phyloP scores from a whole-genome alignment of 2,797 vertebrate species.

The Sebastolobus altivelis region DNA sequence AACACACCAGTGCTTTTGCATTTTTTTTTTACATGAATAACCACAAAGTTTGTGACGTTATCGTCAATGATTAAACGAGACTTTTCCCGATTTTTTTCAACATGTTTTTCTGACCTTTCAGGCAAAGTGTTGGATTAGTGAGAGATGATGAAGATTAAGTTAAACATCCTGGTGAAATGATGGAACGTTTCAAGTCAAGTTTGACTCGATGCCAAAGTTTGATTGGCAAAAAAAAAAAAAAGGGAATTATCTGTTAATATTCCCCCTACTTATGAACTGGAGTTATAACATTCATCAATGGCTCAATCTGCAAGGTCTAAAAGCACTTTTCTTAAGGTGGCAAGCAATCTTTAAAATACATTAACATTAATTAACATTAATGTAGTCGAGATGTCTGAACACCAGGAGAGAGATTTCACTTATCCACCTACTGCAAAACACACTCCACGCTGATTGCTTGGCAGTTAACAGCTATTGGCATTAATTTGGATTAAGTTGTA shows the following conservation, averaged over 20 bases:
- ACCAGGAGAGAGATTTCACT: background rate
- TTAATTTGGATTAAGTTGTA: background rate
- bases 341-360: background rate
- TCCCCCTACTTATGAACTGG: background rate
- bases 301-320: background rate
- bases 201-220: background rate
- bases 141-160: constrained; percentile 15
- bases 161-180: constrained; percentile 1
- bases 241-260: background rate
- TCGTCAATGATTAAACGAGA: background rate
- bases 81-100: background rate
- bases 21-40: background rate
- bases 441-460: background rate
- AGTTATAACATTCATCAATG: background rate
- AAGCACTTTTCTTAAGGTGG: background rate
- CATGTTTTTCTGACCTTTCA: background rate
- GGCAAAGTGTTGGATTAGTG: constrained; percentile 13
- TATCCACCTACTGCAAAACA: background rate
- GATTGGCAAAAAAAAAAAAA: background rate
- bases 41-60: background rate
- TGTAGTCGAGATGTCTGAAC: background rate
- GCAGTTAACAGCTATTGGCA: background rate
- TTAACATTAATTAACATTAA: background rate
- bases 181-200: background rate
- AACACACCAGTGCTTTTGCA: background rate